These are phyloP conservation scores for Platycercus adscitus DNA, from an alignment of 2,113 vertebrate genomes.

Conservation along the genomic window DNA sequence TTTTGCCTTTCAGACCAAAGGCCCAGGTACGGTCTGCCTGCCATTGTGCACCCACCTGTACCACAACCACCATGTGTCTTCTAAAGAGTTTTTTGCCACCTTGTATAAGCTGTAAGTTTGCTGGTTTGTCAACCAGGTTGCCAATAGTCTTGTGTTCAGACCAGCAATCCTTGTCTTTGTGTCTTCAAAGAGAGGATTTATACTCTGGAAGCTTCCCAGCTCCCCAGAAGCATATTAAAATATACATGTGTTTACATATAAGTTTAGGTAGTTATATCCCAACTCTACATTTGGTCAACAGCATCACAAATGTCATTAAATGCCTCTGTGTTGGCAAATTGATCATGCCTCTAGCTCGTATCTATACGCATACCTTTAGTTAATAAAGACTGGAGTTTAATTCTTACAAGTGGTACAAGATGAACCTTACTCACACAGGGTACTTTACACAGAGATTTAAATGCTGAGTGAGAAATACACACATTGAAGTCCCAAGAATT, in stretches of 20 bases:
- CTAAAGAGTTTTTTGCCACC: neutral
- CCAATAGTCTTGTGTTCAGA: neutral
- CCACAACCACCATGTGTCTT: neutral
- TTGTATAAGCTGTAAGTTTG: neutral
- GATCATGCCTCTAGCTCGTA: accelerated
- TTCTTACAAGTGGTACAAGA: neutral
- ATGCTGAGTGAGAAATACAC: neutral
- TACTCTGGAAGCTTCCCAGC: neutral
- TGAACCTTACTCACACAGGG: neutral
- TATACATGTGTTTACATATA: neutral
- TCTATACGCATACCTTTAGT: neutral
- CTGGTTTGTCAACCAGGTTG: neutral
- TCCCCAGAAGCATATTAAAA: neutral
- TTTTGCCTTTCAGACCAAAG: neutral
- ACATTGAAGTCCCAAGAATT: neutral
- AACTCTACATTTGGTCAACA: neutral
- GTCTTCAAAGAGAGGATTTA: neutral
- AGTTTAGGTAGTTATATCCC: neutral
- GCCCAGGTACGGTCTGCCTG: neutral
- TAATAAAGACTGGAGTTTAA: neutral
- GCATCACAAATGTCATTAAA: neutral
- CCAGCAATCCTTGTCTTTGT: neutral
- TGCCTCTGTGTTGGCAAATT: neutral
- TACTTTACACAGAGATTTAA: neutral
- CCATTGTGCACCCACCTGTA: neutral